These are phyloP conservation scores for Odontophorus gujanensis DNA, from an alignment of 2,113 vertebrate genomes.

Conservation along the genomic window DNA sequence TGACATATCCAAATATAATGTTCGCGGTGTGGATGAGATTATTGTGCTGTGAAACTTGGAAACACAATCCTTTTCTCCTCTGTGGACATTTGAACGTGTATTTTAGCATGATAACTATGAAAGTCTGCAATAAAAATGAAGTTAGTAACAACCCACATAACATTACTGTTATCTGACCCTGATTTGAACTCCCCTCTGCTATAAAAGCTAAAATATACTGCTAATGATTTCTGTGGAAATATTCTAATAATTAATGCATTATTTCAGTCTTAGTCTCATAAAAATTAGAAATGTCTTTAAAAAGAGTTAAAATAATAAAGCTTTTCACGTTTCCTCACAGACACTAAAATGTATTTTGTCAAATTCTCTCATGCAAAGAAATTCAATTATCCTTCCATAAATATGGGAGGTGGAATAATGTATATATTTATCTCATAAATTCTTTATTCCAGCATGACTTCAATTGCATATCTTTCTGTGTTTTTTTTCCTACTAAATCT, in stretches of 20 bases:
- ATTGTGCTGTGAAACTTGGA: background rate
- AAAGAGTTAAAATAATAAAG: conserved; percentile 39
- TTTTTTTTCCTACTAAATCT: background rate
- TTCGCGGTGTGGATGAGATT: background rate
- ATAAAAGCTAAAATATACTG: background rate
- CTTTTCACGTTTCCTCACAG: background rate
- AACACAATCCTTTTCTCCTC: background rate
- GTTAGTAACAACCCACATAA: background rate
- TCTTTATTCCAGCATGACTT: background rate
- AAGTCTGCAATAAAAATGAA: background rate
- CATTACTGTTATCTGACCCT: background rate
- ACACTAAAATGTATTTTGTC: background rate
- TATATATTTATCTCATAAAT: conserved; percentile 28
- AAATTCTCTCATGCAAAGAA: conserved; percentile 13
- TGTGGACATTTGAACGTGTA: background rate
- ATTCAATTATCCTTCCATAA: conserved; percentile 37
- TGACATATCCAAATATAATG: rapidly evolving
- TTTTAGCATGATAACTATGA: background rate
- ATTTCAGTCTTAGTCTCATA: conserved; percentile 39
- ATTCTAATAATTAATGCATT: conserved; percentile 32
- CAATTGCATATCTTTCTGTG: background rate
- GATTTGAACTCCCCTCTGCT: conserved; percentile 32
- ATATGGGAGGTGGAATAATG: conserved; percentile 22
- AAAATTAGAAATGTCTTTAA: conserved; percentile 44
- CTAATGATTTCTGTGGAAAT: conserved; percentile 18